phyloP scores from a whole-genome alignment of 2,113 vertebrate genomes.

The Alces alces region DNA sequence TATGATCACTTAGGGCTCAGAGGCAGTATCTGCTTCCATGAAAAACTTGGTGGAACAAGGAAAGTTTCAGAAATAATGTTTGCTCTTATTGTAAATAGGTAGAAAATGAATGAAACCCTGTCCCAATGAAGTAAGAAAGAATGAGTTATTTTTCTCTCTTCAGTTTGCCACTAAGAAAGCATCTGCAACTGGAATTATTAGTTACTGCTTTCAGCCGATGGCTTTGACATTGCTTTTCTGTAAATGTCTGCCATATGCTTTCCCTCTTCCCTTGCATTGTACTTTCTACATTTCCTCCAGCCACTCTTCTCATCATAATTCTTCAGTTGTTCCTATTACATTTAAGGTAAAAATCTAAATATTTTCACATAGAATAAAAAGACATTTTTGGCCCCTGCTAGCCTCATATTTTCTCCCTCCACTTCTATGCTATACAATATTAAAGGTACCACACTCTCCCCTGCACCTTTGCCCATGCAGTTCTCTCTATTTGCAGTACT shows the following conservation, averaged over 20 bases:
- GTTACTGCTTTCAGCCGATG: not conserved
- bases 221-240: not conserved
- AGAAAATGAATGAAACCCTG: not conserved
- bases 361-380: not conserved
- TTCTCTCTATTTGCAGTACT: not conserved
- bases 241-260: accelerated
- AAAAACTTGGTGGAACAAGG: not conserved
- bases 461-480: not conserved
- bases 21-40: not conserved
- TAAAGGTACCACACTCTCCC: accelerated
- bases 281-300: not conserved
- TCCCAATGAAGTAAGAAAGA: not conserved
- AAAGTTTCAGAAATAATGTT: not conserved
- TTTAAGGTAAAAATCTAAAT: not conserved
- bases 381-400: not conserved
- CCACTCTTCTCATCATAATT: not conserved
- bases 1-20: not conserved
- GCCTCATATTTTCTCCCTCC: not conserved
- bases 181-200: not conserved
- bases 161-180: not conserved
- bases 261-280: not conserved
- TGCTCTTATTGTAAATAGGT: not conserved
- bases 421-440: not conserved
- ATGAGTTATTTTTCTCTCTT: not conserved
- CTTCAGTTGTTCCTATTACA: not conserved